A percentile compares a stretch with the other conserved stretches of the same genome.
These are phyloP conservation scores for Pseudochaenichthys georgianus DNA, from an alignment of 2,797 vertebrate genomes.

Conservation along the genomic window DNA sequence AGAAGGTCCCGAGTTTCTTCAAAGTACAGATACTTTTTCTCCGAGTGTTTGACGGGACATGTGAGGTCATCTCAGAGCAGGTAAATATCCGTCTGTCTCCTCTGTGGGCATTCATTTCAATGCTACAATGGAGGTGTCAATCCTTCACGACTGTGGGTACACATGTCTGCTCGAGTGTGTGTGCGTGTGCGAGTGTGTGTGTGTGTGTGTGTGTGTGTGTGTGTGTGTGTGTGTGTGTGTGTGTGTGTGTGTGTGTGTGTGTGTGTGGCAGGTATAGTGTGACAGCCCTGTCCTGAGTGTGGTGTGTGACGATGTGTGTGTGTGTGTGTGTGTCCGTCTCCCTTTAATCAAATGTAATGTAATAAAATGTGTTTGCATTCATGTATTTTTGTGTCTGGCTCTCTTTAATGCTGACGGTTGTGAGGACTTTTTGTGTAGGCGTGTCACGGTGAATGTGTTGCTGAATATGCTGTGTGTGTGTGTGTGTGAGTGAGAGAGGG, in stretches of 20 bases:
- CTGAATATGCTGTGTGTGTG: constrained; percentile 10
- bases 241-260: background rate
- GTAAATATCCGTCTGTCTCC: background rate
- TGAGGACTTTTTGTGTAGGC: constrained; percentile 15
- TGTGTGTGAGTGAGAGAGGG: constrained; percentile 5
- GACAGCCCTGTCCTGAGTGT: no score
- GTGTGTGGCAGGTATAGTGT: no score
- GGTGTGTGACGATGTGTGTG: no score
- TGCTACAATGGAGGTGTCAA: constrained; percentile 10
- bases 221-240: no score
- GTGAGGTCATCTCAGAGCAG: constrained; percentile 4
- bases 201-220: background rate
- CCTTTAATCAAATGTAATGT: background rate
- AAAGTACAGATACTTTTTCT: background rate
- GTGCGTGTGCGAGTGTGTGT: constrained; percentile 15
- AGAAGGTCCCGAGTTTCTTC: constrained; percentile 3
- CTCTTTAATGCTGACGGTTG: constrained; percentile 37
- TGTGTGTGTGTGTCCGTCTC: constrained; percentile 10
- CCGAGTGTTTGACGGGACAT: background rate
- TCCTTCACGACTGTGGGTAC: constrained; percentile 2
- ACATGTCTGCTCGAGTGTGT: constrained; percentile 18
- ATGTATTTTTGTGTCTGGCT: constrained; percentile 15
- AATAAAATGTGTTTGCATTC: no score
- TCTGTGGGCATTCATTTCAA: constrained; percentile 5
- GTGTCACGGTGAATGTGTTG: constrained; percentile 37